Percentiles rank a stretch among this genome's conserved stretches.
phyloP scores from a whole-genome alignment of 2,113 vertebrate genomes.

The Archocentrus centrarchus region DNA sequence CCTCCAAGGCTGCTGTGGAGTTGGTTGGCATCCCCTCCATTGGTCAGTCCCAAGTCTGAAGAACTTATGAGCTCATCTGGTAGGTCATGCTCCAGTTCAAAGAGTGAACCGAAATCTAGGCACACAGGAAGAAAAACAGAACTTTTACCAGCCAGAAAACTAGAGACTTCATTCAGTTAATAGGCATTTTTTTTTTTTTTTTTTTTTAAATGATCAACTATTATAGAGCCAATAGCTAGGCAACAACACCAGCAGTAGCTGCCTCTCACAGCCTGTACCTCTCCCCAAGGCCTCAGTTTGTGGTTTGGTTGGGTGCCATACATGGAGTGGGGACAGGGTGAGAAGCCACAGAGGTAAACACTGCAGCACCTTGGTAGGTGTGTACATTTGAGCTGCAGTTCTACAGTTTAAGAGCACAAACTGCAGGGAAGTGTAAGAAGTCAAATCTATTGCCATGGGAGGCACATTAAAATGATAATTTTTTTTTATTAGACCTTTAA shows the following conservation, averaged over 20 bases:
- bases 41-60: conserved; percentile 90
- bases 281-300: conserved; percentile 56
- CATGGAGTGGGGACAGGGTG: conserved; percentile 47
- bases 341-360: conserved; percentile 73
- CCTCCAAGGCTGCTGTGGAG: conserved; percentile 88
- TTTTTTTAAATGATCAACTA: background rate
- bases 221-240: background rate
- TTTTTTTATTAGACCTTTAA: background rate
- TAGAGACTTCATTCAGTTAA: background rate
- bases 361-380: conserved; percentile 30
- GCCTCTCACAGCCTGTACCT: conserved; percentile 8
- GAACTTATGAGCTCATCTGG: conserved; percentile 98
- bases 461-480: background rate
- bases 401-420: background rate
- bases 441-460: background rate
- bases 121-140: background rate
- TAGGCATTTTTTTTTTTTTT: background rate
- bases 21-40: conserved; percentile 91
- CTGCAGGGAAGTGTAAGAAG: background rate
- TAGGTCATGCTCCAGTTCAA: conserved; percentile 97
- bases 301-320: conserved; percentile 70
- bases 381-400: conserved; percentile 32
- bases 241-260: conserved; percentile 12
- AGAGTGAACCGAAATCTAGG: conserved; percentile 95
- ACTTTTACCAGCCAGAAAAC: background rate